These are phyloP conservation scores for Conistra vaccinii DNA, from an alignment of 2,888 invertebrate species.

Conservation along the genomic window DNA sequence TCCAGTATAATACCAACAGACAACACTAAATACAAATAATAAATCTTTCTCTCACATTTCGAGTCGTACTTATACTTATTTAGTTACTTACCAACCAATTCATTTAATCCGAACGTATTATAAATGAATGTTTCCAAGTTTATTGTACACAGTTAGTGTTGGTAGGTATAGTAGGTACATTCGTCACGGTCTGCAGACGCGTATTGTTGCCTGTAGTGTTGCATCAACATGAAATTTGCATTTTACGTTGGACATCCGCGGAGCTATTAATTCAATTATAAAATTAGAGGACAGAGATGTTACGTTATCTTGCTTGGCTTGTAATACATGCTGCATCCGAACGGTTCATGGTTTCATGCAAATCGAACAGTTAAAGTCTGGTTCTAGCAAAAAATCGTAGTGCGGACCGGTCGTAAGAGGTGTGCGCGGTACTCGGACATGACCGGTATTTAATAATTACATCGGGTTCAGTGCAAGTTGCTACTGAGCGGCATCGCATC, in stretches of 20 bases:
- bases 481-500: conserved; percentile 74
- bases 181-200: conserved; percentile 82
- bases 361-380: conserved; percentile 69
- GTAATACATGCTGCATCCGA: conserved; percentile 63
- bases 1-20: conserved; percentile 48
- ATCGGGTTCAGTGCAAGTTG: conserved; percentile 71
- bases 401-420: conserved; percentile 47
- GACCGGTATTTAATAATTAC: conserved; percentile 79
- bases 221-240: conserved; percentile 86
- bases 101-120: conserved; percentile 65
- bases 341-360: conserved; percentile 71
- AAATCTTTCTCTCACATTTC: conserved; percentile 54
- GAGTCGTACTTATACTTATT: conserved; percentile 15
- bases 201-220: conserved; percentile 83
- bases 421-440: conserved; percentile 66
- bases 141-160: conserved; percentile 73
- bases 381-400: conserved; percentile 60
- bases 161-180: conserved; percentile 76
- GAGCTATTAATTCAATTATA: conserved; percentile 84
- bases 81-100: conserved; percentile 25
- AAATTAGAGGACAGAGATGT: conserved; percentile 74
- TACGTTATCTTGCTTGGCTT: conserved; percentile 61
- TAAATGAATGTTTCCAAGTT: conserved; percentile 80
- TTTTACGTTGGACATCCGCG: conserved; percentile 83
- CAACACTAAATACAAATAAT: conserved; percentile 55